phyloP scores from a whole-genome alignment of 2,797 vertebrate genomes.

The Psittacula echo region DNA sequence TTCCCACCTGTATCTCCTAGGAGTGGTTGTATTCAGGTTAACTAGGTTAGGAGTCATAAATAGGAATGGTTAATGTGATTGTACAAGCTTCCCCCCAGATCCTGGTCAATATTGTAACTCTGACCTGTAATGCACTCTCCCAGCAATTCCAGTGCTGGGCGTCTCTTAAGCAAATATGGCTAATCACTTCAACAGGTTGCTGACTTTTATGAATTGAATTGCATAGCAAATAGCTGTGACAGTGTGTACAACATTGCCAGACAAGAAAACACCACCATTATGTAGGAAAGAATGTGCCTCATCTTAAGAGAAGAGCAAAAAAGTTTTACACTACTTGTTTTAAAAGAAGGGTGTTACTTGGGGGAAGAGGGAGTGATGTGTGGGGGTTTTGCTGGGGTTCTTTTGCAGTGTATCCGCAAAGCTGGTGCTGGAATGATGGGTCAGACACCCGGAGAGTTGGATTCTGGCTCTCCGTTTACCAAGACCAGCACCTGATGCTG shows the following conservation, averaged over 20 bases:
- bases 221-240: constrained; percentile 29
- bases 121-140: constrained; percentile 60
- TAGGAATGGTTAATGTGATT: constrained; percentile 23
- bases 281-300: background rate
- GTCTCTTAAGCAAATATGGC: constrained; percentile 75
- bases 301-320: background rate
- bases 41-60: constrained; percentile 17
- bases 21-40: background rate
- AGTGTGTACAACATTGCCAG: constrained; percentile 31
- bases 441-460: background rate
- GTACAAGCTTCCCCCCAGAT: constrained; percentile 40
- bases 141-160: constrained; percentile 72
- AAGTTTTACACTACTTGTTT: accelerated
- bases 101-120: constrained; percentile 58
- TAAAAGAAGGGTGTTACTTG: background rate
- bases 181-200: constrained; percentile 63
- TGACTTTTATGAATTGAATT: constrained; percentile 61
- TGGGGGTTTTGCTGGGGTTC: accelerated
- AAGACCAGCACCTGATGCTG: background rate
- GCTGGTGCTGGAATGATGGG: background rate
- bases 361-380: background rate
- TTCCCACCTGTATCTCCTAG: background rate
- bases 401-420: background rate
- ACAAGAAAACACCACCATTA: constrained; percentile 38
- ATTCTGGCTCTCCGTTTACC: background rate